Evolutionary conservation across 2,888 invertebrate genomes (phyloP).

Genomic region (Oxyteleia sp.): DNA sequence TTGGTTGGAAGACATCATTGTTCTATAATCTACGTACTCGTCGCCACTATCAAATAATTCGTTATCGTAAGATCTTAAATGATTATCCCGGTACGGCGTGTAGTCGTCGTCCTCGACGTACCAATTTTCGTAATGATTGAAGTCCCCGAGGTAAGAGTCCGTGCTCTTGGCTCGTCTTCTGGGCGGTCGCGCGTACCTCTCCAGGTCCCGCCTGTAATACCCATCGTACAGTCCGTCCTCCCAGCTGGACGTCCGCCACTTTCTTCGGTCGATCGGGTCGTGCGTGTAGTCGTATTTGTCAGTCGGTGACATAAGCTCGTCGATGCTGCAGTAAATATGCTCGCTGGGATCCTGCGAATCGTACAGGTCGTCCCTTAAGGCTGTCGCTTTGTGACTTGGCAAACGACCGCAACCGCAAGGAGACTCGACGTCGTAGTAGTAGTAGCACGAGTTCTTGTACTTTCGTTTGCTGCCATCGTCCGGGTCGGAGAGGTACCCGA

Average conservation of each 20-base stretch:
- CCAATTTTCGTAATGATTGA: conserved; percentile 79
- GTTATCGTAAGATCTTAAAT: conserved; percentile 67
- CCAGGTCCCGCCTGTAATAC: conserved; percentile 21
- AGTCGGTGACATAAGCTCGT: conserved; percentile 88
- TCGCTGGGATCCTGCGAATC: conserved; percentile 78
- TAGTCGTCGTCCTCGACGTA: conserved; percentile 76
- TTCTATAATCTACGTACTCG: conserved; percentile 64
- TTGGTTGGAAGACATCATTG: conserved; percentile 58
- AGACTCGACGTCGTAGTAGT: conserved; percentile 75
- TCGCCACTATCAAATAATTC: conserved; percentile 65
- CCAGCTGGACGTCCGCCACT: conserved; percentile 71
- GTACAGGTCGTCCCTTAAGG: conserved; percentile 75
- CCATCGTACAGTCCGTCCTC: conserved; percentile 62
- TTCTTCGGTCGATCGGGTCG: conserved; percentile 81
- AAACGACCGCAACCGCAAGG: conserved; percentile 73
- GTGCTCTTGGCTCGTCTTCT: conserved; percentile 82
- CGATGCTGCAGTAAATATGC: conserved; percentile 89
- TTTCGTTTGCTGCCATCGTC: conserved; percentile 79
- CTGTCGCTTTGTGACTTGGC: conserved; percentile 78
- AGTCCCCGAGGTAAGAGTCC: conserved; percentile 82
- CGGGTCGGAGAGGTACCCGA: conserved; percentile 68
- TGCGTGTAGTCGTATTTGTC: conserved; percentile 70
- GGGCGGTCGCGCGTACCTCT: conserved; percentile 42
- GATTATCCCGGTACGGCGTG: conserved; percentile 52
- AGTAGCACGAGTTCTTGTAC: conserved; percentile 78